Evolutionary conservation across 2,888 invertebrate genomes (phyloP), one percentile per base, ranked within the genome.

Genomic region (Drosophila maculinotata): DNA sequence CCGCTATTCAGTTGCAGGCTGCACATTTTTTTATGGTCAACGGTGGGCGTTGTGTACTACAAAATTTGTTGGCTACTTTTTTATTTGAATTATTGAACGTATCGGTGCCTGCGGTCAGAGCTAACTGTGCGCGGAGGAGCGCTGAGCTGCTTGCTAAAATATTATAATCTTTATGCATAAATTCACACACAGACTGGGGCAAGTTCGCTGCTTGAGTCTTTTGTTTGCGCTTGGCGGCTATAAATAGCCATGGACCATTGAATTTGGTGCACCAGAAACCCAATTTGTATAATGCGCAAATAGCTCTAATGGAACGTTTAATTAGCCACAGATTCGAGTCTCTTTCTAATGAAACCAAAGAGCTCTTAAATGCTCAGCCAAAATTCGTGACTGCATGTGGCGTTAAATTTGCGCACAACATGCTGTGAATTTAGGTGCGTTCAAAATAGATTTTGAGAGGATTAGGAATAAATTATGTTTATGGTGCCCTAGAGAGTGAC

Each of bases 1-100:
- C 73, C 71, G 73, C 69, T 72, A 72, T 63, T 48, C 68, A 51
- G 68, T 69, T 69, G 36, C 58, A 64, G 73, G 58, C 69, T 39
- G 70, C 20, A 38, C 14, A 54, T 51, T 39, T 52, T 7, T 47
- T 52, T 49, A 12, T 38, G 36, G 51, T 41, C 53, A 30, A 9
- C 23, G 53, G 84, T 80, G 79, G 80, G 80, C 80, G 80, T 83
- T 73, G 64, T 66, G 65, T 58, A 53, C 63, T 62, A 68, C 76
- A 68, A 74, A 76, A 77, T 74, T 73, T 65, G 68, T 52, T 85
- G 53, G 79, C 82, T 87, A 84, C 85, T 85, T 82, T 87, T 80
- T 85, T 65, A 53, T 88, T 88, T 88, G 81, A 81, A 76, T 88
- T 81, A 88, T 81, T 83, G 74, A 86, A 88, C 84, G 84, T 86